Percentiles rank a stretch among this genome's conserved stretches.
Evolutionary conservation across 2,888 invertebrate genomes (phyloP).

Genomic region (Agonopterix subpropinquella): DNA sequence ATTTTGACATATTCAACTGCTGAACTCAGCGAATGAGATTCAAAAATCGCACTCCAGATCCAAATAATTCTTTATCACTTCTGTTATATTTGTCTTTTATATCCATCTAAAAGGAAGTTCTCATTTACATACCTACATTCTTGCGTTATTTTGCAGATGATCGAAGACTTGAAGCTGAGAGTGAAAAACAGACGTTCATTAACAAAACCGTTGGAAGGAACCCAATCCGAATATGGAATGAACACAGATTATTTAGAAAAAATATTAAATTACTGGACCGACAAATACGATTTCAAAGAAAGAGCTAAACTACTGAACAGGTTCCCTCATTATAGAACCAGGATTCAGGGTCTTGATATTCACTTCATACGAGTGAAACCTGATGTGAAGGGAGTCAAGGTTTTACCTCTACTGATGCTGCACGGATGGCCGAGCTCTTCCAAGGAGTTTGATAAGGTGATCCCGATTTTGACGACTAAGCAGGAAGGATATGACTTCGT

Average conservation of each 20-base stretch:
- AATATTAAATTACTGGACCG: slow-evolving; percentile 85
- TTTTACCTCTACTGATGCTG: slow-evolving; percentile 81
- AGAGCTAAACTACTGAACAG: slow-evolving; percentile 81
- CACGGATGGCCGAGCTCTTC: slow-evolving; percentile 95
- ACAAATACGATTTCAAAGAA: slow-evolving; percentile 79
- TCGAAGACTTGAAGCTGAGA: slow-evolving; percentile 76
- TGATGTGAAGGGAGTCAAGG: slow-evolving; percentile 25
- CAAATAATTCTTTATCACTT: too few relatives aligned
- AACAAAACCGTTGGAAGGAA: slow-evolving; percentile 79
- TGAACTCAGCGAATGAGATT: too few relatives aligned
- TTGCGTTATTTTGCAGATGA: slow-evolving; percentile 37
- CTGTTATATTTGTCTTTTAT: too few relatives aligned
- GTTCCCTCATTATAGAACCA: slow-evolving; percentile 85
- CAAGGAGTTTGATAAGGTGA: slow-evolving; percentile 85
- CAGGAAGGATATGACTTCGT: slow-evolving; percentile 74
- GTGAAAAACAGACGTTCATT: slow-evolving; percentile 68
- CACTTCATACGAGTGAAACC: slow-evolving; percentile 86
- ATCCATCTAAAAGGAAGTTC: too few relatives aligned
- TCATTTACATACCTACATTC: too few relatives aligned
- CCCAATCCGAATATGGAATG: slow-evolving; percentile 88
- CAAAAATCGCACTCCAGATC: too few relatives aligned
- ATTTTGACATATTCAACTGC: too few relatives aligned
- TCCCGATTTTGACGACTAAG: slow-evolving; percentile 78
- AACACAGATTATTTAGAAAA: slow-evolving; percentile 81
- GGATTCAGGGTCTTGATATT: slow-evolving; percentile 82